These are phyloP conservation scores for Acanthurus leucopareius DNA, from an alignment of 2,797 vertebrate species.

Conservation along the genomic window DNA sequence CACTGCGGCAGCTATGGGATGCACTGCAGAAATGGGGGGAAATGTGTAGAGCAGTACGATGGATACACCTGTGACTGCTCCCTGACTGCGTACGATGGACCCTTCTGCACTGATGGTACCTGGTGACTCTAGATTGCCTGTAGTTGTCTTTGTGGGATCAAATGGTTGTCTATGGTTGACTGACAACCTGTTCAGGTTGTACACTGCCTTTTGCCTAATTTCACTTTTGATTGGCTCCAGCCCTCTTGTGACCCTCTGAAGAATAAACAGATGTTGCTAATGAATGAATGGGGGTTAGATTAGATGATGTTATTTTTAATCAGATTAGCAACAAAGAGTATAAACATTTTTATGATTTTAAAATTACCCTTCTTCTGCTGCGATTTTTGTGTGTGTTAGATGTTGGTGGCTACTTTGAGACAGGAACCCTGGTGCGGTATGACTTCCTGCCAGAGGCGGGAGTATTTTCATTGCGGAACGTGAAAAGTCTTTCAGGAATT, in stretches of 20 bases:
- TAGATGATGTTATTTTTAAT: not conserved
- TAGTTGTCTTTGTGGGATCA: not conserved
- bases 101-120: conserved; percentile 93
- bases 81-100: conserved; percentile 92
- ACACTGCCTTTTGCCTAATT: not conserved
- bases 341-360: not conserved
- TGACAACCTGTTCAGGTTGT: not conserved
- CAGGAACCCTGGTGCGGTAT: conserved; percentile 94
- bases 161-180: not conserved
- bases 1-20: conserved; percentile 92
- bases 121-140: no score
- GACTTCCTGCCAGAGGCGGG: conserved; percentile 87
- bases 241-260: not conserved
- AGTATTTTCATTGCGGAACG: conserved; percentile 67
- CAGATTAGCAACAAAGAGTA: not conserved
- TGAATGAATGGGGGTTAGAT: not conserved
- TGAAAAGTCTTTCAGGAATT: conserved; percentile 65
- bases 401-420: conserved; percentile 97
- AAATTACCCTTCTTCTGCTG: not conserved
- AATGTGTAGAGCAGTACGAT: conserved; percentile 94
- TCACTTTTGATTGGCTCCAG: not conserved
- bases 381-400: conserved; percentile 78
- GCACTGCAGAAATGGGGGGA: conserved; percentile 94
- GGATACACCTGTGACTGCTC: conserved; percentile 96
- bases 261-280: not conserved